Evolutionary conservation across 2,888 invertebrate species (phyloP), one percentile per base, ranked within the genome.

Genomic region (Caenorhabditis sp.): DNA sequence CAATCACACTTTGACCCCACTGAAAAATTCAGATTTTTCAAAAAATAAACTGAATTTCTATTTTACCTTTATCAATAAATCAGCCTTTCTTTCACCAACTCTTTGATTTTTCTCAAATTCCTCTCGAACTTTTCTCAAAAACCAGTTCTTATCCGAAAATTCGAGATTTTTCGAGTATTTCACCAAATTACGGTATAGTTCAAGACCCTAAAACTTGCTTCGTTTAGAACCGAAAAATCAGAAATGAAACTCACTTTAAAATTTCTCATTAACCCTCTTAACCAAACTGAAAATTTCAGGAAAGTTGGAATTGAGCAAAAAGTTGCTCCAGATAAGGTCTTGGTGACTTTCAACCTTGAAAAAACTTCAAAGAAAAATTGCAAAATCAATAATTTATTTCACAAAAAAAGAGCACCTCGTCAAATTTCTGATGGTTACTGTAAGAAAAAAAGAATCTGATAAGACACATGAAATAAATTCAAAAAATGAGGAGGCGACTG

Each of bases 71-170:
- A 74, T 53, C 21, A 74, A 43, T 52, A 66, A 31, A 27, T 66
- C 60, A 7, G 70, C 56, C 8, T 49, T 56, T 1, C 27, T 26
- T 14, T 53, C 70, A 5, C 21, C 26, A 5, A 52, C 61, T 2
- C 21, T 21, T 38, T 75, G 66, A 85, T 93, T 93, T 56, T 90
- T 90, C 78, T 91, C 90, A 89, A 95, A 95, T 88, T 93, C 93
- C 23, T 89, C 88, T 53, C 91, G 90, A 63, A 95, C 91, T 88
- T 93, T 91, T n/a, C 90, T 89, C 66, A 90, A 61, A 57, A 76
- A 89, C 87, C 92, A 95, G 88, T 93, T 95, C 1, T 93, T 92
- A 87, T 95, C 93, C 0, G 95, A 95, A 21, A 92, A 91, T 83
- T 92, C 91, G 67, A 96, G 89, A 66, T 91, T 90, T 87, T 92